Conservation (phyloP, 2,113 vertebrate genomes). For the Felis catus region F.catus_Fca126_mat1.0 CM031422.1:13465001-13465500, state of each 20-base stretch:
- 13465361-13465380: no score
- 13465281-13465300: no score
- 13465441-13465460: not conserved
- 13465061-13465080: not conserved
- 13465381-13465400: no score
- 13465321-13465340: no score
- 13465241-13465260: no score
- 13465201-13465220: no score
- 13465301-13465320: no score
- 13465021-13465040: not conserved
- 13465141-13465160: constrained; percentile 6
- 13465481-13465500: not conserved
- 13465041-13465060: not conserved
- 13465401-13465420: no score
- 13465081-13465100: not conserved
- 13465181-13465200: not conserved
- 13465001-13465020: not conserved
- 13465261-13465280: no score
- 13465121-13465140: not conserved
- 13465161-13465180: not conserved
- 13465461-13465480: constrained; percentile 22
- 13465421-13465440: no score
- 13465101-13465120: not conserved
- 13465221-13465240: no score
- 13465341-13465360: no score